Evolutionary conservation across 1,140 invertebrate genomes (phyloP).

Genomic region (Apis laboriosa): DNA sequence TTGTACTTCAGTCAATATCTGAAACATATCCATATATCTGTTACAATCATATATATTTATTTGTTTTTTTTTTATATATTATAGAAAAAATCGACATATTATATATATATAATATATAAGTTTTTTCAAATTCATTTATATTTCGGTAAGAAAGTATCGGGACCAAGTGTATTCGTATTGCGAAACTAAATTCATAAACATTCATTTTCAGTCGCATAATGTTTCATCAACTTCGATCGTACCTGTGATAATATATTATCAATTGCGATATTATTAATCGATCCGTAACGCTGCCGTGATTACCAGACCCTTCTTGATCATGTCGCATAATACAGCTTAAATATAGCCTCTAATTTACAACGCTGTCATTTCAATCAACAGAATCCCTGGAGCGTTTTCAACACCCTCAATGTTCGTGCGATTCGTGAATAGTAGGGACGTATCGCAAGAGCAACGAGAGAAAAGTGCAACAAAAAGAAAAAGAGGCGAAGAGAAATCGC

Average conservation of each 20-base stretch:
- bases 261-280: conserved; percentile 12
- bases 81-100: background rate
- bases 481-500: conserved; percentile 28
- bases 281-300: conserved; percentile 16
- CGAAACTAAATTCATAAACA: background rate
- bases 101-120: background rate
- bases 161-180: conserved; percentile 10
- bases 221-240: background rate
- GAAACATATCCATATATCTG: background rate
- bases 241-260: background rate
- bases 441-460: background rate
- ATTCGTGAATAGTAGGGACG: background rate
- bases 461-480: background rate
- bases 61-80: background rate
- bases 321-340: background rate
- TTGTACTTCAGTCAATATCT: conserved; percentile 14
- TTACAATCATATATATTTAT: background rate
- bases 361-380: conserved; percentile 31
- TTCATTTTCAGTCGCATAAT: background rate
- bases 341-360: conserved; percentile 46
- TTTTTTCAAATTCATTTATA: background rate
- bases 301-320: conserved; percentile 24
- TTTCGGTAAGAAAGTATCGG: background rate
- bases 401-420: conserved; percentile 5
- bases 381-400: conserved; percentile 28